These are phyloP conservation scores for Alligator mississippiensis DNA, from an alignment of 2,113 vertebrate species.

Conservation along the genomic window DNA sequence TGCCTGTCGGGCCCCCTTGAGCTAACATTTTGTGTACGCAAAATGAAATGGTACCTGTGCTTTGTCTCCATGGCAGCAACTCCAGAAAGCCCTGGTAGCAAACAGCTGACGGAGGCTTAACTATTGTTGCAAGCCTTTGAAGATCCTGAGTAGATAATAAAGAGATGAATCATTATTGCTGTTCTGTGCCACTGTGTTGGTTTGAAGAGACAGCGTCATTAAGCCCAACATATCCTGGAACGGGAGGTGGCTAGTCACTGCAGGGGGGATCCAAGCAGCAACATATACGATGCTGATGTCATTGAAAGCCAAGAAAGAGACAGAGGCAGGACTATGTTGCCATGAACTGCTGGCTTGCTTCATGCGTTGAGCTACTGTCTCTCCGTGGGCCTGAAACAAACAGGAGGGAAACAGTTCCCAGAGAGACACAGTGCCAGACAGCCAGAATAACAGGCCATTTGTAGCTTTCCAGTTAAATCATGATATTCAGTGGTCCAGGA, in stretches of 20 bases:
- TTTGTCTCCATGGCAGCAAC: conserved; percentile 75
- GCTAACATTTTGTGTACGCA: conserved; percentile 64
- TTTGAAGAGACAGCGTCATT: background rate
- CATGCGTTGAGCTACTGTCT: background rate
- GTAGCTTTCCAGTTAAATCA: background rate
- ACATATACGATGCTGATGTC: background rate
- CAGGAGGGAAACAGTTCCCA: background rate
- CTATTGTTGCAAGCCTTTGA: background rate
- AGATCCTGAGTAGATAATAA: background rate
- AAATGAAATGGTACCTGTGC: conserved; percentile 66
- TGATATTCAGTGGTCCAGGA: background rate
- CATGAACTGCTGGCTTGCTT: background rate
- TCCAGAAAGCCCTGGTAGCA: conserved; percentile 43
- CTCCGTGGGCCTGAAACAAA: background rate
- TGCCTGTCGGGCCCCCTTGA: conserved; percentile 67
- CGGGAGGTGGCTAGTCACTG: background rate
- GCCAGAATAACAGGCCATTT: background rate
- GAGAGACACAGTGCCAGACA: background rate
- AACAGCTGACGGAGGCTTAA: conserved; percentile 54
- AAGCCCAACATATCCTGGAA: background rate
- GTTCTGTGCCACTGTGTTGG: background rate
- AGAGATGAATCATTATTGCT: background rate
- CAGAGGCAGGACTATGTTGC: background rate
- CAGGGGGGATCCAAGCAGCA: background rate
- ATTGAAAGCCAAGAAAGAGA: background rate